Evolutionary conservation across 2,113 vertebrate genomes (phyloP).

Genomic region (Melierax canorus): DNA sequence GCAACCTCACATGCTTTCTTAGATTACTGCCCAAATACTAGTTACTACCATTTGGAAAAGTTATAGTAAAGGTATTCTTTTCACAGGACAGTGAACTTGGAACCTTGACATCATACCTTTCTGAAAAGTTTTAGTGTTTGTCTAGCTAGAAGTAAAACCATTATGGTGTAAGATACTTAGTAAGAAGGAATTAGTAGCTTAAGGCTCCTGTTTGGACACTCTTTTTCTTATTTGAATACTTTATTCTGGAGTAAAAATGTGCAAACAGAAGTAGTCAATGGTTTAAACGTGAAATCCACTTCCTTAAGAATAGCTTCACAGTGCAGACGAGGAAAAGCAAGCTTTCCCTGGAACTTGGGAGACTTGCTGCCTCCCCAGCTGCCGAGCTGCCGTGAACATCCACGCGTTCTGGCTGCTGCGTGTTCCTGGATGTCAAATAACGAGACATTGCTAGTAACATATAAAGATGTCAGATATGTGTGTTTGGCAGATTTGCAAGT

Average conservation of each 20-base stretch:
- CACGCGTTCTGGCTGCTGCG: accelerated
- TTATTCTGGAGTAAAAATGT: background rate
- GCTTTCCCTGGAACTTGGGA: background rate
- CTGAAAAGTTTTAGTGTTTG: background rate
- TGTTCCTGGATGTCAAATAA: background rate
- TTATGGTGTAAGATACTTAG: background rate
- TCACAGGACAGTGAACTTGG: background rate
- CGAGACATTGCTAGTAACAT: accelerated
- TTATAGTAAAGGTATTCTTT: background rate
- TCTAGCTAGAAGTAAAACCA: background rate
- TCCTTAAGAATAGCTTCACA: background rate
- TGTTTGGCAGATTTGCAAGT: background rate
- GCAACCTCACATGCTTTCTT: background rate
- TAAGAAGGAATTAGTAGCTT: background rate
- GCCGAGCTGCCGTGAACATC: background rate
- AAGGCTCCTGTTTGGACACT: background rate
- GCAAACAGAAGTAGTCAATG: background rate
- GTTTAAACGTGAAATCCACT: background rate
- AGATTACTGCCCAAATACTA: background rate
- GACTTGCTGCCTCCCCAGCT: background rate
- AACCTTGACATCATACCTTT: background rate
- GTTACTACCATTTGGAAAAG: background rate
- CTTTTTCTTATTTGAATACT: background rate
- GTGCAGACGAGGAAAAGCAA: background rate
- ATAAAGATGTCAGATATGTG: background rate